Evolutionary conservation across 2,113 vertebrate genomes (phyloP), one percentile per base, ranked within the genome.

Genomic region (Coptodon bakossiorum): DNA sequence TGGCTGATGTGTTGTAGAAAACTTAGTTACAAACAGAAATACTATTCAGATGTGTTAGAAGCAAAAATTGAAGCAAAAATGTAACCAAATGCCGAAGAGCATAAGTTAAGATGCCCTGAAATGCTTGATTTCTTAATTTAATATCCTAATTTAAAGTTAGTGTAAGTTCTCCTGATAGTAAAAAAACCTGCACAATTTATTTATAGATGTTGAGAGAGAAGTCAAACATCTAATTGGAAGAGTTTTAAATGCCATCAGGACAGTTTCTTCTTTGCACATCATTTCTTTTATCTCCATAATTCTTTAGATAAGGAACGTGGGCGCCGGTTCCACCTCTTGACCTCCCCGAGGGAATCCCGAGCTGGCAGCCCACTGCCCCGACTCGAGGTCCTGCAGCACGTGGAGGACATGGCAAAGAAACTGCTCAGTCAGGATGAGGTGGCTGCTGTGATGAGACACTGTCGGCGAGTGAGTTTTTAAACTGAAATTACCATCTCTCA

Each of bases 361-460:
- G 96, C 95, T 12, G 95, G 96, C 63, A 89, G 89, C 52, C 85
- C 68, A 1, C 91, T 84, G 54, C 93, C 91, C 22, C 94, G 89
- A 34, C 66, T 90, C 1, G 94, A 96, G 83, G 94, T 93, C 13
- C 93, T 98, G 93, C 92, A 95, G 1, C 96, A 97, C 4, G 97
- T 99, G 87, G 97, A 98, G 91, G 96, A 97, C 94, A 96, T 98
- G 29, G 97, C 98, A 2, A 93, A 90, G 8, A 96, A 97, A 81
- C 96, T 99, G 78, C 97, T 99, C 81, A 97, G 96, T 29, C 96
- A 97, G 0, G 98, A 99, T 0, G 98, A 99, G 93, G 98, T 97
- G 84, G 93, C 96, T 0, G 98, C 98, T 0, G 96, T 99, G 90
- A 97, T 98, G 90, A 98, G 98, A 84, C 98, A 99, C 95, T 99